Conservation (phyloP, 1,140 invertebrate genomes). For the Helicoverpa armigera region DNA sequence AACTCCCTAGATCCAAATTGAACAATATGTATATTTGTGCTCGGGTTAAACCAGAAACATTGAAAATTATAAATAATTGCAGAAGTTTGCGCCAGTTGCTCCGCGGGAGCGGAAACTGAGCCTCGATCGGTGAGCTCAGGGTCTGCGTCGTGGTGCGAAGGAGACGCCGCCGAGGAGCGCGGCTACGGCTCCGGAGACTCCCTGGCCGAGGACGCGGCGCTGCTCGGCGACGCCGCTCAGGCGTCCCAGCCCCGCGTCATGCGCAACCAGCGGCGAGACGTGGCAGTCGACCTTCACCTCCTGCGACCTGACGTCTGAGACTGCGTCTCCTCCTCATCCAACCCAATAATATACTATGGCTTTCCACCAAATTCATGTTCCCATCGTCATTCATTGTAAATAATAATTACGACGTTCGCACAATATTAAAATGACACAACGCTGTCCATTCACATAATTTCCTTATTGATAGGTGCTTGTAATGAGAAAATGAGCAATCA, state of each 20-base stretch:
- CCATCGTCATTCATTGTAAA: slow-evolving; percentile 20
- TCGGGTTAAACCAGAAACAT: background rate
- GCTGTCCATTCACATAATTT: slow-evolving; percentile 62
- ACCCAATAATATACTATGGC: background rate
- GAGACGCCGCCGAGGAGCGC: slow-evolving; percentile 80
- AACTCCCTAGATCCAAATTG: too few relatives aligned
- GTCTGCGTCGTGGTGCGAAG: slow-evolving; percentile 86
- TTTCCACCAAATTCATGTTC: slow-evolving; percentile 27
- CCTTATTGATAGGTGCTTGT: slow-evolving; percentile 64
- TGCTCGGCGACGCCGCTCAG: slow-evolving; percentile 79
- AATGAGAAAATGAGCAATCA: slow-evolving; percentile 64
- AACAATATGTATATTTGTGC: too few relatives aligned
- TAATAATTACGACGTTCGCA: slow-evolving; percentile 46
- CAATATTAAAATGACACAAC: slow-evolving; percentile 53
- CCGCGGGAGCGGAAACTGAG: slow-evolving; percentile 81
- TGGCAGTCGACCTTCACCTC: slow-evolving; percentile 82
- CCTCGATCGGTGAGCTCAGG: slow-evolving; percentile 83
- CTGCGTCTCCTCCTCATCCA: slow-evolving; percentile 1
- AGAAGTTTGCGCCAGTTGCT: slow-evolving; percentile 82
- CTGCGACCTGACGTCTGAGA: slow-evolving; percentile 80
- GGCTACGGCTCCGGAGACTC: slow-evolving; percentile 86
- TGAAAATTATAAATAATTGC: slow-evolving; percentile 59
- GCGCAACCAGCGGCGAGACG: slow-evolving; percentile 77
- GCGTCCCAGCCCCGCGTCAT: slow-evolving; percentile 67
- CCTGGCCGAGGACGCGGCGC: slow-evolving; percentile 87